Evolutionary conservation across 1,140 invertebrate genomes (phyloP), one percentile per base, ranked within the genome.

Genomic region (Palaemon carinicauda): DNA sequence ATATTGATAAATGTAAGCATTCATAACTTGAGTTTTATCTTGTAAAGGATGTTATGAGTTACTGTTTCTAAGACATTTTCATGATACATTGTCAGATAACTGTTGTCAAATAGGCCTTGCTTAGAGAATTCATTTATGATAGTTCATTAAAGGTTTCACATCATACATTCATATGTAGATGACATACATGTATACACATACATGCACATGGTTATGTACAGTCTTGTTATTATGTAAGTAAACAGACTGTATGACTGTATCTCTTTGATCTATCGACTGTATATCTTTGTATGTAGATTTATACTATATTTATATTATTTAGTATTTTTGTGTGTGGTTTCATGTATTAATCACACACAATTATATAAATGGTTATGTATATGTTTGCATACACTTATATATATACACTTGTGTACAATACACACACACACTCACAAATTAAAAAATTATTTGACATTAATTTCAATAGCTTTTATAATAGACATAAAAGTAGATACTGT

Each of bases 391-490:
- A 56, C 53, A 79, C 24, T 24, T 21, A n/a, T 4, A 79, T n/a
- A 79, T 14, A 79, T 79, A 52, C 14, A 79, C 54, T 21, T 79
- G 53, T 19, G 54, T 52, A 79, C 24, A 79, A 79, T 54, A 79
- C 24, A 79, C 53, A 54, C 12, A 79, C 24, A 79, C 53, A 54
- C 53, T 21, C 12, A 79, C 24, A 79, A 24, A 54, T 54, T 54
- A 15, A 53, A 54, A n/a, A 12, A 29, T 54, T 2, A 74, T 24
- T 21, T 21, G 0, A 74, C 29, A 74, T 31, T 41, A 12, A 41
- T 41, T 41, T 41, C 1, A 9, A 41, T 41, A 41, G 41, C 41
- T 41, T 41, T 41, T 41, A n/a, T n/a, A 41, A 41, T 41, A 41
- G 41, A 41, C 41, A 9, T 41, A 9, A 41, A 41, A 41, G 41